Base-by-base conservation (phyloP, 2,797 vertebrate species). In the Pangasius sanitwongsei region DNA sequence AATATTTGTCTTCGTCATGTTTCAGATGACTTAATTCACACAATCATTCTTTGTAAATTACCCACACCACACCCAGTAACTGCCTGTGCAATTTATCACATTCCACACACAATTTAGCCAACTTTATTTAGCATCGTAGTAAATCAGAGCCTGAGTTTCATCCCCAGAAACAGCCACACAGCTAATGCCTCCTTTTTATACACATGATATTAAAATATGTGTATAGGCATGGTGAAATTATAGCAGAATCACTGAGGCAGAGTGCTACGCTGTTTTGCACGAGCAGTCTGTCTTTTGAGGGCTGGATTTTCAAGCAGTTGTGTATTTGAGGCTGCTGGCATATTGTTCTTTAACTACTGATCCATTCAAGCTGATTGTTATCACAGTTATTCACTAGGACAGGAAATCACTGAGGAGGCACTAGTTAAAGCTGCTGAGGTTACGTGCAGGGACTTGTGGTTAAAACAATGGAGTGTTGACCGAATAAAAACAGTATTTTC, bases 401-500 rank as follows among this genome's bases (percentile, higher is more conserved):
- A 92, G 90, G 87, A 92, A 93, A 93, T 92, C 92, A 81, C 92
- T 84, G 85, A 91, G 87, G 87, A 92, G 90, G 91, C 92, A 87
- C 89, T 91, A 44, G 82, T 85, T 59, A 83, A 90, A 86, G 89
- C 91, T 93, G 69, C 88, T 86, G 92, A 93, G 94, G 92, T 94
- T 89, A 90, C 91, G 94, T 94, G 92, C 88, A 55, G 90, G 84
- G 93, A 94, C 93, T 93, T 95, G 94, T 92, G 95, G 94, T 95
- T 93, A 86, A 93, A 95, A 95, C 93, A 94, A 95, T 92, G 92
- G 87, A 92, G 90, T 87, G 57, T 92, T 92, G 92, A 92, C 94
- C 93, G 93, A 92, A 91, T 95, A 94, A 94, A 95, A 95, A 94
- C 93, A 94, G 91, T 90, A 90, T 91, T 93, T 48, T 91, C 86